Base-by-base conservation (phyloP, 2,888 invertebrate species). In the Rhingia campestris region DNA sequence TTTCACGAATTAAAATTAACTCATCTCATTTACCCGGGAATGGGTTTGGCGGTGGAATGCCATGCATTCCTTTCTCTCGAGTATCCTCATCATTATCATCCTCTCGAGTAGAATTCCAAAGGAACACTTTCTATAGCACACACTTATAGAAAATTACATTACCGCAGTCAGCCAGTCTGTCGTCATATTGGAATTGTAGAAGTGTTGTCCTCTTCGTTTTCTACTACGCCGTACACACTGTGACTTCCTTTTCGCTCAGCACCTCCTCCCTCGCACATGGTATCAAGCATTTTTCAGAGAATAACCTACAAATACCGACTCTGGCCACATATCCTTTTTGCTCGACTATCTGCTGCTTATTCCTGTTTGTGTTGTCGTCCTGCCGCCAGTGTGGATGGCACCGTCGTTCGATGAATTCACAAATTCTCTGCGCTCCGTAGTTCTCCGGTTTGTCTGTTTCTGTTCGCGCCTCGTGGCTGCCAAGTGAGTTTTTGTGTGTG, bases 161-260 rank as follows among this genome's bases (percentile, higher is more conserved):
- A 56, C 70, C 77, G 77, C 70, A 77, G 77, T 70, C 77, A 77
- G 77, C 70, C 77, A 70, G 77, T 64, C 77, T 77, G 77, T 70
- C 77, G 77, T 70, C 77, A 33, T 70, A 30, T 5, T 61, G 49
- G 41, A 69, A 39, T 69, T 56, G 54, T 61, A 49, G 12, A 49
- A 59, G 12, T 53, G 59, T 58, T 33, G 43, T 70, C 67, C 69
- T 51, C 49, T 64, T 77, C 64, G 14, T 69, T 53, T 53, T 64
- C 32, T 54, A 39, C 37, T 59, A 12, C 54, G 22, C 22, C 22
- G 22, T 22, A 64, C 51, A 59, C 45, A 32, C 1, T 9, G 41
- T 37, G 37, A 35, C 49, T 59, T 75, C 66, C 66, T 51, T 66
- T 66, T 58, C 51, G n/a, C 51, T 59, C 53, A 39, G 14, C 22